These are phyloP conservation scores for Hylia prasina DNA, from an alignment of 2,113 vertebrate species.

Conservation along the genomic window DNA sequence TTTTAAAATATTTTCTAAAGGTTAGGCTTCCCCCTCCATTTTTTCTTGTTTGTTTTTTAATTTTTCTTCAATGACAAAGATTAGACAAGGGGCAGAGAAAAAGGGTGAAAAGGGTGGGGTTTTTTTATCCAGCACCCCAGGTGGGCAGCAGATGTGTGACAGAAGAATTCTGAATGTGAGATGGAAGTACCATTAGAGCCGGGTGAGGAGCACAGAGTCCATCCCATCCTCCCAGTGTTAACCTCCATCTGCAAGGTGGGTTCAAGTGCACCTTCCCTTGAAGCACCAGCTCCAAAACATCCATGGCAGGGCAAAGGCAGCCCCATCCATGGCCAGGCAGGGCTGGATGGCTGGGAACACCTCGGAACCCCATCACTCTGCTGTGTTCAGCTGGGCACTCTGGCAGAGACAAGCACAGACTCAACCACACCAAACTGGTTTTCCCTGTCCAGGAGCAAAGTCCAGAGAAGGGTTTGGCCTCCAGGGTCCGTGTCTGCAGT, in stretches of 20 bases:
- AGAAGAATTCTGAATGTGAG: background rate
- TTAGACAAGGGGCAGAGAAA: background rate
- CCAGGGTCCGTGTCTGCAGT: background rate
- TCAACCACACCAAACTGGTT: background rate
- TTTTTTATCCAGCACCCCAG: background rate
- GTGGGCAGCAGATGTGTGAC: background rate
- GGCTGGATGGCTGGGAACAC: background rate
- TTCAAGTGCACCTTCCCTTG: background rate
- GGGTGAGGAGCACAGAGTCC: background rate
- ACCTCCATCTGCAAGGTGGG: background rate
- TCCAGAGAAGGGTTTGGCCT: background rate
- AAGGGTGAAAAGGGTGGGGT: accelerated
- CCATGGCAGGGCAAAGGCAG: background rate
- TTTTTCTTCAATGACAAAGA: background rate
- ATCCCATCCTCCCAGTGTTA: accelerated
- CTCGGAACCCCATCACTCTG: background rate
- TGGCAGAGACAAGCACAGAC: background rate
- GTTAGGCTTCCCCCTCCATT: background rate
- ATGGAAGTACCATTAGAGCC: background rate
- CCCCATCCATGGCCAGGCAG: background rate
- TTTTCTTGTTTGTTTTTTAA: background rate
- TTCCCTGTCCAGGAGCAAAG: background rate
- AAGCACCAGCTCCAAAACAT: background rate
- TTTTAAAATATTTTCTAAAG: background rate
- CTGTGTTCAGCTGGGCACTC: background rate